A percentile compares a stretch with the other conserved stretches of the same genome.
These are phyloP conservation scores for Triplophysa dalaica DNA, from an alignment of 2,113 vertebrate species.

Conservation along the genomic window DNA sequence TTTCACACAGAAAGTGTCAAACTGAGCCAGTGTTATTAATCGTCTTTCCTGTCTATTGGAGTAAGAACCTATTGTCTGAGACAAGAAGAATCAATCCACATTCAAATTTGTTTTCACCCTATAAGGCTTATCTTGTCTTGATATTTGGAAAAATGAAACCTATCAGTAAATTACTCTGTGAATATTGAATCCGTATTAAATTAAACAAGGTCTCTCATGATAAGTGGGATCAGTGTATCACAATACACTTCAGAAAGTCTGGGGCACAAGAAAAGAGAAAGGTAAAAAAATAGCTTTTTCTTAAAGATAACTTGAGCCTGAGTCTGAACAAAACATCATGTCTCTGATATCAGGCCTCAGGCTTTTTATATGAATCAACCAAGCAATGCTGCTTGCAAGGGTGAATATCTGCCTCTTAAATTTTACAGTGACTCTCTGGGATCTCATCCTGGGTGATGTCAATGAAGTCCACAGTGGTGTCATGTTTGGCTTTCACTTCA, in stretches of 20 bases:
- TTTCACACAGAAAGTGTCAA: slow-evolving; percentile 9
- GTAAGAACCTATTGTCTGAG: slow-evolving; percentile 17
- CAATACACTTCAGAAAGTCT: slow-evolving; percentile 23
- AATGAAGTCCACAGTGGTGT: slow-evolving; percentile 1
- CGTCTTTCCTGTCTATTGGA: slow-evolving; percentile 27
- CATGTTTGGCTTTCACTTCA: slow-evolving; percentile 1
- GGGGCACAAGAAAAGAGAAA: not conserved
- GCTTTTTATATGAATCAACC: slow-evolving; percentile 28
- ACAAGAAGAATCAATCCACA: slow-evolving; percentile 28
- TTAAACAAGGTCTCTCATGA: slow-evolving; percentile 19
- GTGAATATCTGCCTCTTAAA: not conserved
- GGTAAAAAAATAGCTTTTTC: not conserved
- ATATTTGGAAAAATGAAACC: slow-evolving; percentile 33
- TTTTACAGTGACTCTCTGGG: not conserved
- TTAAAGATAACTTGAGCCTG: slow-evolving; percentile 2
- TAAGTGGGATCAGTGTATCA: slow-evolving; percentile 24
- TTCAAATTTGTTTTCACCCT: slow-evolving; percentile 31
- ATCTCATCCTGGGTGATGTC: slow-evolving; percentile 5
- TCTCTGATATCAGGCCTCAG: slow-evolving; percentile 13
- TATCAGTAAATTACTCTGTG: slow-evolving; percentile 37
- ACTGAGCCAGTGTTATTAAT: slow-evolving; percentile 34
- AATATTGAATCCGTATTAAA: slow-evolving; percentile 27
- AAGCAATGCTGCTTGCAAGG: slow-evolving; percentile 5
- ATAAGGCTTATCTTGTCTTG: slow-evolving; percentile 34
- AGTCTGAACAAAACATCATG: slow-evolving; percentile 16